These are phyloP conservation scores for Brachionus sp. DNA, from an alignment of 1,140 invertebrate species.

Conservation along the genomic window DNA sequence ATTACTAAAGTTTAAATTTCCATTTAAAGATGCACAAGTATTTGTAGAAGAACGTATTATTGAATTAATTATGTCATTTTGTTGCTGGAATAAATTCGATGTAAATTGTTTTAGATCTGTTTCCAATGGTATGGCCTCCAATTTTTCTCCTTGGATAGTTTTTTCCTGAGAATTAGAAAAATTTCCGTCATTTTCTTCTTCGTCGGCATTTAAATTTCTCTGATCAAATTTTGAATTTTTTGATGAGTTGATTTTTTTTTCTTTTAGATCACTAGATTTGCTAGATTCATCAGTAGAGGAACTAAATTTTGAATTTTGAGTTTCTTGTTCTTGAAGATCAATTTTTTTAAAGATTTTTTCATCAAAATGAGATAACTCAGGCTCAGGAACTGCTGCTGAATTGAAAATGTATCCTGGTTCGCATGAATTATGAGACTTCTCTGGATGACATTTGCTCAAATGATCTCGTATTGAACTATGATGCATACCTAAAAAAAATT, in stretches of 20 bases:
- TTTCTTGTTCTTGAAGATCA: background rate
- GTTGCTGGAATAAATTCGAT: background rate
- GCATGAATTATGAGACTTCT: conserved; percentile 23
- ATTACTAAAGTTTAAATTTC: background rate
- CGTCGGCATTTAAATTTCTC: background rate
- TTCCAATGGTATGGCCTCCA: background rate
- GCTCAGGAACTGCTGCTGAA: conserved; percentile 44
- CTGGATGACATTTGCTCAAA: conserved; percentile 43
- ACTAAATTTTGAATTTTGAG: background rate
- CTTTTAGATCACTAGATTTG: background rate
- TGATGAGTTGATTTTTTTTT: background rate
- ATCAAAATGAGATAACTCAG: conserved; percentile 35
- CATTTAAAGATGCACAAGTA: background rate
- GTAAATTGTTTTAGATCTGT: background rate
- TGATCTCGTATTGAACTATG: conserved; percentile 45
- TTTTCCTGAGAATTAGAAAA: background rate
- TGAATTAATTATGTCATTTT: background rate
- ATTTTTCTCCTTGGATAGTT: background rate
- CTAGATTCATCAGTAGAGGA: background rate
- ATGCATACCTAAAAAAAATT: conserved; percentile 33
- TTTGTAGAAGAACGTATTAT: background rate
- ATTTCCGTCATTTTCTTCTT: background rate
- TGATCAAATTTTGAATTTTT: background rate
- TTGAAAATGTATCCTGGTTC: conserved; percentile 45
- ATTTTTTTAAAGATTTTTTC: conserved; percentile 20